Evolutionary conservation across 2,888 invertebrate species (phyloP), one percentile per base, ranked within the genome.

Genomic region (Microctonus aethiopoides): DNA sequence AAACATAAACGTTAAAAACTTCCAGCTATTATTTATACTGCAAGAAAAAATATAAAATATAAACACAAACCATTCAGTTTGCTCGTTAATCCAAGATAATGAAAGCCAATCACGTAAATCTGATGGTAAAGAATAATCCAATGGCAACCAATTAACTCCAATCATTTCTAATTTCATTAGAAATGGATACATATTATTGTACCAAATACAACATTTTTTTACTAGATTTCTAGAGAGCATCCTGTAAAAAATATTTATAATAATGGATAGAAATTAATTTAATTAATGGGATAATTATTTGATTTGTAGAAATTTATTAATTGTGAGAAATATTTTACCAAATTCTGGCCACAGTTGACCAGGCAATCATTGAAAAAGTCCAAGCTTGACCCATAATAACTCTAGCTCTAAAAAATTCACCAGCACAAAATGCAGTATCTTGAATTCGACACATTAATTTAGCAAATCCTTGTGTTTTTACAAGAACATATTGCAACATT

Each of bases 401-500:
- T 79, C 90, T 87, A 54, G 88, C 82, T 73, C 89, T 86, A 75
- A 90, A 89, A 79, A 89, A 89, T 52, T 88, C 77, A 26, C 88
- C 89, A 62, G 90, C 86, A 76, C 87, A 84, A 76, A 86, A 88
- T 0, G 90, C 87, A 72, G 87, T 88, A 7, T 87, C 79, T 76
- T 88, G 87, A 56, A 90, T 82, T 72, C 90, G 86, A 39, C 87
- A 76, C 87, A 91, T 89, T 20, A 91, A 81, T 79, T 89, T 90
- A 0, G 89, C 86, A 80, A 91, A 90, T 56, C 90, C 86, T 76
- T 91, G 88, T 3, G 89, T 83, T 77, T 88, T 87, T 1, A 89
- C 80, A 59, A 91, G 80, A 22, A 91, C 75, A 84, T 88, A 91
- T 78, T 91, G 86, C 11, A 91, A 76, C 89, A 90, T 90, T 83